These are phyloP conservation scores for Petrophora chlorosata DNA, from an alignment of 2,888 invertebrate genomes.

Conservation along the genomic window DNA sequence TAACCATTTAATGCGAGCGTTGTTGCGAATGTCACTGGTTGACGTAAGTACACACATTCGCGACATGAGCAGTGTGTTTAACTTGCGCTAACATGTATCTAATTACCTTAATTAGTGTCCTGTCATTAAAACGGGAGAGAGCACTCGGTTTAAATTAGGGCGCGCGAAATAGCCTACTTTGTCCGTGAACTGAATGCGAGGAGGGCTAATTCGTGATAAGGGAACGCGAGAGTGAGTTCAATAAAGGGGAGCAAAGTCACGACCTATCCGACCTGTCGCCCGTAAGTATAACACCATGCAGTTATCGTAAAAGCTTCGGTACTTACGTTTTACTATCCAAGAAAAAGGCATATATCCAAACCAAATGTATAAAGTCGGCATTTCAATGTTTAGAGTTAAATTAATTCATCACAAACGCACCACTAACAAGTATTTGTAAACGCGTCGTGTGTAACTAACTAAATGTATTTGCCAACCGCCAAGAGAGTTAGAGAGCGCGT, in stretches of 20 bases:
- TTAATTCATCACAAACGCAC: slow-evolving; percentile 24
- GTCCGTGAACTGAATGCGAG: slow-evolving; percentile 71
- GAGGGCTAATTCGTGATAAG: slow-evolving; percentile 76
- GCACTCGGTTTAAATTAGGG: slow-evolving; percentile 73
- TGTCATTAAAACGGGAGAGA: slow-evolving; percentile 65
- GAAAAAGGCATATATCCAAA: too few relatives aligned
- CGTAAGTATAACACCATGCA: slow-evolving; percentile 55
- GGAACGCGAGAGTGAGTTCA: slow-evolving; percentile 65
- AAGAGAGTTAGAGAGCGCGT: slow-evolving; percentile 38
- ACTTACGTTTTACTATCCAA: slow-evolving; percentile 35
- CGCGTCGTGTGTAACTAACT: slow-evolving; percentile 28
- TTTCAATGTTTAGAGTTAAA: slow-evolving; percentile 14
- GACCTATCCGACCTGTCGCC: slow-evolving; percentile 51
- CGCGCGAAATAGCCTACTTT: slow-evolving; percentile 70
- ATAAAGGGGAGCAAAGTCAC: slow-evolving; percentile 71
- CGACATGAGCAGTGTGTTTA: slow-evolving; percentile 50
- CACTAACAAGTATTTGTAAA: slow-evolving; percentile 14
- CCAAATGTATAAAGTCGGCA: slow-evolving; percentile 5
- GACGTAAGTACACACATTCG: slow-evolving; percentile 25
- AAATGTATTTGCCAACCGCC: slow-evolving; percentile 41
- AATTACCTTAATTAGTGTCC: slow-evolving; percentile 77
- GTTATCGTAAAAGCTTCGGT: slow-evolving; percentile 57
- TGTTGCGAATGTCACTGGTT: slow-evolving; percentile 36
- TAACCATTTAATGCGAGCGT: slow-evolving; percentile 28
- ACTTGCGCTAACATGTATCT: slow-evolving; percentile 65